These are phyloP conservation scores for Aphelenchoides bicaudatus DNA, from an alignment of 2,888 invertebrate species.

Conservation along the genomic window DNA sequence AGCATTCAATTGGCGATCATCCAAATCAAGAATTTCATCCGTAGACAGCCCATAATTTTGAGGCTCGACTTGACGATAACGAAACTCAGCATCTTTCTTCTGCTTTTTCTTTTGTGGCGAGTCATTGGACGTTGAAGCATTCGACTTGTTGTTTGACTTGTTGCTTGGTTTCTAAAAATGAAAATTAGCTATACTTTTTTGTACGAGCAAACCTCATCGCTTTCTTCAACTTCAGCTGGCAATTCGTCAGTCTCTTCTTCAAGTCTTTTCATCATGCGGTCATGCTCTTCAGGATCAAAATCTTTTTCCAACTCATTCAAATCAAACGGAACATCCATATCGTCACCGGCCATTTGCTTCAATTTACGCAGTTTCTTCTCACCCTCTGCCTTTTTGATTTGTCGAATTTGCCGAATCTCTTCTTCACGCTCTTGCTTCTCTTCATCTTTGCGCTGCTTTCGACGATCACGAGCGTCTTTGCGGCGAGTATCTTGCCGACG, in stretches of 20 bases:
- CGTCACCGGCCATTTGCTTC: slow-evolving; percentile 81
- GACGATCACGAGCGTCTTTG: slow-evolving; percentile 71
- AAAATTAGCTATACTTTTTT: too few species aligned
- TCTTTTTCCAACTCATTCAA: slow-evolving; percentile 75
- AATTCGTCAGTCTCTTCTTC: slow-evolving; percentile 37
- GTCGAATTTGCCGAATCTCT: slow-evolving; percentile 74
- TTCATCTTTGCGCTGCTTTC: slow-evolving; percentile 58
- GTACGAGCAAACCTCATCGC: too few species aligned
- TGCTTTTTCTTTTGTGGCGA: too few species aligned
- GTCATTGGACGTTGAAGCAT: too few species aligned
- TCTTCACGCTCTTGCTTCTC: slow-evolving; percentile 78
- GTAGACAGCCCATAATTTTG: slow-evolving; percentile 84
- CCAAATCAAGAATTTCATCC: slow-evolving; percentile 87
- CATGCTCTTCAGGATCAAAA: slow-evolving; percentile 60
- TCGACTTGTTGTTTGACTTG: too few species aligned
- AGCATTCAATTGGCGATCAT: slow-evolving; percentile 86
- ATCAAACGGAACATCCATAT: slow-evolving; percentile 70
- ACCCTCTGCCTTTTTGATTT: slow-evolving; percentile 77
- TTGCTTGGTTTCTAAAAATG: too few species aligned
- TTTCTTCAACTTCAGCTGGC: slow-evolving; percentile 27
- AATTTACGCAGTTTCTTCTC: slow-evolving; percentile 80
- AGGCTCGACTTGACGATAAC: slow-evolving; percentile 78
- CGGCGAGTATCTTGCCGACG: slow-evolving; percentile 65
- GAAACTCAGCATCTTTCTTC: too few species aligned
- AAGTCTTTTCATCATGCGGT: slow-evolving; percentile 52